phyloP scores from a whole-genome alignment of 2,113 vertebrate genomes.

The Oryzias javanicus region DNA sequence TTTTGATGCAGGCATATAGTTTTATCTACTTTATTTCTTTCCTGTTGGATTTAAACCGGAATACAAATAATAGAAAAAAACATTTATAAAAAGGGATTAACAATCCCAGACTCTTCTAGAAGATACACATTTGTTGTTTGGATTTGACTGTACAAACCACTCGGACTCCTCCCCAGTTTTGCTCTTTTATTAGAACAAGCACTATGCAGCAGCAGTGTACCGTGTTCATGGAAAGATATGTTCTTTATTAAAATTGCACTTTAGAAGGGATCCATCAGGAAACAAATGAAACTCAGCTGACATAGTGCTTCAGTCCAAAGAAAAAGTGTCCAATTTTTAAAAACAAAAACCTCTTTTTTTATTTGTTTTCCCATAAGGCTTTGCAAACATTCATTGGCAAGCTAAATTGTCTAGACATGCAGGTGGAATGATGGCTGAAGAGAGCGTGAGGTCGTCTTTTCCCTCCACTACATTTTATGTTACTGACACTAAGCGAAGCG shows the following conservation, averaged over 20 bases:
- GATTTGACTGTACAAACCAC: slow-evolving; percentile 14
- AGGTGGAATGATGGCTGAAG: slow-evolving; percentile 69
- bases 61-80: too few species aligned
- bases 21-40: too few species aligned
- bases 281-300: slow-evolving; percentile 76
- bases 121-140: too few species aligned
- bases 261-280: slow-evolving; percentile 82
- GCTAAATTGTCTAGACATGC: slow-evolving; percentile 85
- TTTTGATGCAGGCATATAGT: too few species aligned
- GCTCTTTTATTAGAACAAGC: slow-evolving; percentile 90
- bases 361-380: slow-evolving; percentile 77
- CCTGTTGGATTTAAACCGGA: too few species aligned
- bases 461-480: slow-evolving; percentile 27
- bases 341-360: slow-evolving; percentile 42
- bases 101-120: too few species aligned
- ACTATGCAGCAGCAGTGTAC: slow-evolving; percentile 88
- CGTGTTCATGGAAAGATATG: slow-evolving; percentile 86
- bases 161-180: slow-evolving; percentile 42
- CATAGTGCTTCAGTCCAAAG: slow-evolving; percentile 70
- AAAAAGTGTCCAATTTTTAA: slow-evolving; percentile 47
- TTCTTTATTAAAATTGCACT: slow-evolving; percentile 88
- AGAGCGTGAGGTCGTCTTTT: slow-evolving; percentile 47
- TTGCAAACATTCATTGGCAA: slow-evolving; percentile 90
- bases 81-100: too few species aligned
- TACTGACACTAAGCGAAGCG: slow-evolving; percentile 32